Conservation (phyloP, 1,140 invertebrate species). For the Platorchestia sp. region DNA sequence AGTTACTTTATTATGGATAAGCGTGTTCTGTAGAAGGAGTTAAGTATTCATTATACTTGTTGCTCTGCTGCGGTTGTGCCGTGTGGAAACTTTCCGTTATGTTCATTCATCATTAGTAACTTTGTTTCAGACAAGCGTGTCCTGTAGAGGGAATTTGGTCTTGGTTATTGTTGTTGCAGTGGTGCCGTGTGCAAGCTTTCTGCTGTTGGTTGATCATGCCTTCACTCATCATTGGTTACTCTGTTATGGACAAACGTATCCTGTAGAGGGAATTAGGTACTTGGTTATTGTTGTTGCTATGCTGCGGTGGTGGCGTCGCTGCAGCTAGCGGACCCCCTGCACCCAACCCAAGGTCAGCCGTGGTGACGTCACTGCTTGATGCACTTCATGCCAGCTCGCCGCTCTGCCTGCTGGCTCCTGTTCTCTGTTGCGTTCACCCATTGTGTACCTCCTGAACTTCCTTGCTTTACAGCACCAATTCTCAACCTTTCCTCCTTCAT, state of each 20-base stretch:
- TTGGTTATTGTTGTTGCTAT: background rate
- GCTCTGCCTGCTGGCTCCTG: background rate
- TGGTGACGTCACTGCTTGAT: constrained; percentile 17
- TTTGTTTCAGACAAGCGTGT: too few relatives aligned
- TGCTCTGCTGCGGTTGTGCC: too few relatives aligned
- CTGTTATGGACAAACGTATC: background rate
- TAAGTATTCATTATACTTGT: too few relatives aligned
- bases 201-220: background rate
- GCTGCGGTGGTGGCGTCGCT: background rate
- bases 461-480: too few relatives aligned
- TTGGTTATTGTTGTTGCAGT: too few relatives aligned
- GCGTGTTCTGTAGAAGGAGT: too few relatives aligned
- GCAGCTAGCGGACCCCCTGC: background rate
- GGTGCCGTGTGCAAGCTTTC: background rate
- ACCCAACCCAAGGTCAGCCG: background rate
- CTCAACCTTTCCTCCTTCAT: too few relatives aligned
- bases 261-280: background rate
- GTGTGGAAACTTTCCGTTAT: background rate
- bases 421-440: background rate
- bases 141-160: too few relatives aligned
- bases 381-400: background rate
- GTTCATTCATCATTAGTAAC: background rate
- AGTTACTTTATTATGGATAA: too few relatives aligned
- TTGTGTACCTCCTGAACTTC: background rate
- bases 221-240: background rate